Conservation (phyloP, 1,140 invertebrate genomes). For the Maniola jurtina region DNA sequence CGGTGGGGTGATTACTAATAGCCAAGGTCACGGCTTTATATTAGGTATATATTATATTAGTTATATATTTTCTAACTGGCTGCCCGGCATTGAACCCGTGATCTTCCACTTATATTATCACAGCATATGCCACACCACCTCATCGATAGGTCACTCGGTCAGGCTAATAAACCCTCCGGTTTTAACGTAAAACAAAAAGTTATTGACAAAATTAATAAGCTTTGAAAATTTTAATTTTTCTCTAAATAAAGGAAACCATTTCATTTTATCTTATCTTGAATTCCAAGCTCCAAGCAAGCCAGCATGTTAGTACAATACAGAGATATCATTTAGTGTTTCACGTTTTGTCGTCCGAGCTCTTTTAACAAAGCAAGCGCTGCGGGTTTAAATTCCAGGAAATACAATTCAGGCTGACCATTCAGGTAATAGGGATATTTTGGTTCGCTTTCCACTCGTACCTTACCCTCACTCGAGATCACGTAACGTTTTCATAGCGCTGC, state of each 20-base stretch:
- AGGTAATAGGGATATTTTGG: slow-evolving; percentile 44
- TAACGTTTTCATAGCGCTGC: slow-evolving; percentile 53
- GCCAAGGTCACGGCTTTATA: no score
- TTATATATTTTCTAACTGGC: no score
- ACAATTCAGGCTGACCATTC: slow-evolving; percentile 35
- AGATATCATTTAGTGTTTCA: slow-evolving; percentile 5
- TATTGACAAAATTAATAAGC: no score
- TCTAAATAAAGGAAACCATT: background rate
- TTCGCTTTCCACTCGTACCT: slow-evolving; percentile 18
- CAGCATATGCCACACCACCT: no score
- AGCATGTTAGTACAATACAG: slow-evolving; percentile 9
- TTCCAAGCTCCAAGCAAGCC: background rate
- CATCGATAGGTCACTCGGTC: no score
- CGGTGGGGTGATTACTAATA: no score
- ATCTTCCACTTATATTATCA: no score
- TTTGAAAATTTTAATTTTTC: background rate
- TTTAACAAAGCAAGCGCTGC: slow-evolving; percentile 17
- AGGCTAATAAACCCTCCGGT: no score
- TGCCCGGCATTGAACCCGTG: no score
- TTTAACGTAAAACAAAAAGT: no score
- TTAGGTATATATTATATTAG: no score
- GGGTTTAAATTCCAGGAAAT: slow-evolving; percentile 20
- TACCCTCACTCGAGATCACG: slow-evolving; percentile 38
- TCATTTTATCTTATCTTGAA: background rate
- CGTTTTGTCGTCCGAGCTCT: slow-evolving; percentile 6